These are phyloP conservation scores for Onychostoma macrolepis DNA, from an alignment of 2,113 vertebrate species.

Conservation along the genomic window DNA sequence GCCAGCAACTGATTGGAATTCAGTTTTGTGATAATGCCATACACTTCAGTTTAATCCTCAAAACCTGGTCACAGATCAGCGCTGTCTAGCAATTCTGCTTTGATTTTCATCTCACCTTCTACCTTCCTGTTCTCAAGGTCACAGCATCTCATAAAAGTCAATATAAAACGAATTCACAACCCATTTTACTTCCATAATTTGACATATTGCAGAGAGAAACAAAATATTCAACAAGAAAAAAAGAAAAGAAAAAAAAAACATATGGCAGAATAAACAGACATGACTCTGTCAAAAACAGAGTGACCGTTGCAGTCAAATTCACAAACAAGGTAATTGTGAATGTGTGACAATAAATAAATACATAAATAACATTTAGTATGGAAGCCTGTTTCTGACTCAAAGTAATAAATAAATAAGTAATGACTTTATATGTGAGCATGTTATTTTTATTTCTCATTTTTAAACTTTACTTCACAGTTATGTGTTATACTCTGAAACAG, in stretches of 20 bases:
- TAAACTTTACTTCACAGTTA: background rate
- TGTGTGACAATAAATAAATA: background rate
- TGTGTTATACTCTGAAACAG: background rate
- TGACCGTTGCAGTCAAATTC: no score
- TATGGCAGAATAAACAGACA: background rate
- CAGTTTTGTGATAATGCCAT: conserved; percentile 16
- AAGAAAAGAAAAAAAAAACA: no score
- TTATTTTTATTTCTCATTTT: background rate
- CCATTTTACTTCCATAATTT: background rate
- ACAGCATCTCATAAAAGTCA: background rate
- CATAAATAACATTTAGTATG: background rate
- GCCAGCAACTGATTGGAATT: background rate
- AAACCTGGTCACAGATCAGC: conserved; percentile 18
- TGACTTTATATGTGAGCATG: background rate
- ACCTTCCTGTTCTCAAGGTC: background rate
- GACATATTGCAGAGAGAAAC: background rate
- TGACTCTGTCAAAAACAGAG: no score
- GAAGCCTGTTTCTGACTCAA: background rate
- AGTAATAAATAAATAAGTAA: background rate
- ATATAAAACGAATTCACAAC: background rate
- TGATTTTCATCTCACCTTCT: conserved; percentile 3
- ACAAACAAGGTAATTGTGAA: background rate
- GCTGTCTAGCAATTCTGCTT: conserved; percentile 6
- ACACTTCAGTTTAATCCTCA: conserved; percentile 23
- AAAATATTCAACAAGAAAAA: background rate